A percentile compares a stretch with the other conserved stretches of the same genome.
phyloP scores from a whole-genome alignment of 2,113 vertebrate species.

The Arothron firmamentum region DNA sequence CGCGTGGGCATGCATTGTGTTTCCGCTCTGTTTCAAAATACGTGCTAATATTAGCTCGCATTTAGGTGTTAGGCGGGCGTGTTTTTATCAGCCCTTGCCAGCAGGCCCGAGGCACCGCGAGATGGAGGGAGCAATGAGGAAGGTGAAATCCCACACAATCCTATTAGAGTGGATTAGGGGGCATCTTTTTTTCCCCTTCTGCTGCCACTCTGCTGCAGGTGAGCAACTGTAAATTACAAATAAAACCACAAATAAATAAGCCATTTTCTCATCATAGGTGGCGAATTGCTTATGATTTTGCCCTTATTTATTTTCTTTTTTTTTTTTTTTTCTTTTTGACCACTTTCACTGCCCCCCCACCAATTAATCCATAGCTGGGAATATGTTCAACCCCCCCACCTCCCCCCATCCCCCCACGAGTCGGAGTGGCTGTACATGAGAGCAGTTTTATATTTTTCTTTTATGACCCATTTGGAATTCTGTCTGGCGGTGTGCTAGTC shows the following conservation, averaged over 20 bases:
- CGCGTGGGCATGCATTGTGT: conserved; percentile 59
- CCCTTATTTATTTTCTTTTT: no score
- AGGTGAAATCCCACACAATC: conserved; percentile 79
- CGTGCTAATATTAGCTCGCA: conserved; percentile 71
- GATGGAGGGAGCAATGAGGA: conserved; percentile 69
- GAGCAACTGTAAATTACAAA: conserved; percentile 65
- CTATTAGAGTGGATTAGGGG: conserved; percentile 79
- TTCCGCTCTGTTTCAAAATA: conserved; percentile 53
- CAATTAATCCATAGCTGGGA: conserved; percentile 47
- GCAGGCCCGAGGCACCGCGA: conserved; percentile 64
- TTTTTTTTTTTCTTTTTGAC: background rate
- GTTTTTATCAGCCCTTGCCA: conserved; percentile 75
- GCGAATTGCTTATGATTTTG: conserved; percentile 31
- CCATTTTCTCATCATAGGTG: conserved; percentile 33
- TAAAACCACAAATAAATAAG: conserved; percentile 44
- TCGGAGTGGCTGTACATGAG: background rate
- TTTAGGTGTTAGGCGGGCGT: conserved; percentile 66
- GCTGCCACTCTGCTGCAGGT: conserved; percentile 69
- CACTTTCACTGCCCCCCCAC: conserved; percentile 3
- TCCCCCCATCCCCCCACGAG: background rate
- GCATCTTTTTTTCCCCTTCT: conserved; percentile 50
- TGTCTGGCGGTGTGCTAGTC: conserved; percentile 6
- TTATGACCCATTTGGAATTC: conserved; percentile 16
- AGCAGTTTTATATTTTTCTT: conserved; percentile 19
- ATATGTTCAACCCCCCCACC: background rate